Percentiles rank a stretch among this genome's conserved stretches.
Conservation (phyloP, 1,140 invertebrate genomes). For the Chrysomallon squamiferum region DNA sequence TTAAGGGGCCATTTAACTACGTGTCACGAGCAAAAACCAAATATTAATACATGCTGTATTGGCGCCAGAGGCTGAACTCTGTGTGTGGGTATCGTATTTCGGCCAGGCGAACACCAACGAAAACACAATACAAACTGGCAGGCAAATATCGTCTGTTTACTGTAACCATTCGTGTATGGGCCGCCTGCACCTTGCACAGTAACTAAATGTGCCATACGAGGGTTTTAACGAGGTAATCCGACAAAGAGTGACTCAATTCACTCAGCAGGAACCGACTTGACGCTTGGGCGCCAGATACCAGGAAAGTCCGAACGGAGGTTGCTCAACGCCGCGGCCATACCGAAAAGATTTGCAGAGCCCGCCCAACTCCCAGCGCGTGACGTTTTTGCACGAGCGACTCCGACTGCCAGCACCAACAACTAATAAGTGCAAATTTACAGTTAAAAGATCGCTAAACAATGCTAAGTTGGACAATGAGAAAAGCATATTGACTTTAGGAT, state of each 20-base stretch:
- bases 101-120: constrained; percentile 1
- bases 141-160: constrained; percentile 8
- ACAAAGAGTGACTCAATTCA: constrained; percentile 9
- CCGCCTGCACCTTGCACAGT: constrained; percentile 10
- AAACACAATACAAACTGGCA: constrained; percentile 6
- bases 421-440: constrained; percentile 16
- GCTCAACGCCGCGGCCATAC: neutral
- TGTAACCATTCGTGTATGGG: constrained; percentile 4
- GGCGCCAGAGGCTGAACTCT: constrained; percentile 2
- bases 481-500: constrained; percentile 1
- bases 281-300: constrained; percentile 2
- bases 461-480: constrained; percentile 17
- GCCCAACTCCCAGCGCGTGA: constrained; percentile 4
- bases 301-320: neutral
- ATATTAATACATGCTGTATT: constrained; percentile 13
- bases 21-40: constrained; percentile 13
- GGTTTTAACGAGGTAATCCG: constrained; percentile 8
- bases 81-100: neutral
- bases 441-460: constrained; percentile 13
- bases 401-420: neutral
- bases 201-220: constrained; percentile 10
- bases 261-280: constrained; percentile 1
- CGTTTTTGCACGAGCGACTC: neutral
- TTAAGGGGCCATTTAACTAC: neutral
- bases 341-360: constrained; percentile 3